Evolutionary conservation across 2,113 vertebrate genomes (phyloP).

Genomic region (Coreoperca whiteheadi): DNA sequence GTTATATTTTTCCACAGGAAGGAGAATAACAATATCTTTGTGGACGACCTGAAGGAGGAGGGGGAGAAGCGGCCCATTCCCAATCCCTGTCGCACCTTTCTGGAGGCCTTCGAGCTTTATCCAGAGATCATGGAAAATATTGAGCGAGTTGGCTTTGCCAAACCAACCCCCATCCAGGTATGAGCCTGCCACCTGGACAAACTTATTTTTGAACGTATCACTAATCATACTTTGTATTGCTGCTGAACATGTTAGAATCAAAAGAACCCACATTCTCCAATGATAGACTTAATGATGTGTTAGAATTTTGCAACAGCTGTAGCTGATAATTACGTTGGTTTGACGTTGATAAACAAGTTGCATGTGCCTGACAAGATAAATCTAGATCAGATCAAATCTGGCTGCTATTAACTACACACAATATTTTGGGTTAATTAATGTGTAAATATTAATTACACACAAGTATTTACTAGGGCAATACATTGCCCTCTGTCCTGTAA

Average conservation of each 20-base stretch:
- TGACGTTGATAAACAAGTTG: background rate
- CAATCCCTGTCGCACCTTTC: slow-evolving; percentile 90
- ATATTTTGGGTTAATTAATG: background rate
- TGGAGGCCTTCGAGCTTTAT: slow-evolving; percentile 90
- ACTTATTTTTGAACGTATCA: background rate
- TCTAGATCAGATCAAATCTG: too few relatives aligned
- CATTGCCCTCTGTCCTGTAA: background rate
- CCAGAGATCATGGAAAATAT: slow-evolving; percentile 94
- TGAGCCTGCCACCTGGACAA: background rate
- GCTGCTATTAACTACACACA: background rate
- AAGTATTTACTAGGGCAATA: background rate
- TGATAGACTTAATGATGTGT: background rate
- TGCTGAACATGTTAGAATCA: background rate
- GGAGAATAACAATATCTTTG: slow-evolving; percentile 92
- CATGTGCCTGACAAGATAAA: too few relatives aligned
- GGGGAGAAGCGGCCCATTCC: slow-evolving; percentile 88
- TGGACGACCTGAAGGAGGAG: slow-evolving; percentile 91
- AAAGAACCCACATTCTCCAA: background rate
- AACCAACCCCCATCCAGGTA: slow-evolving; percentile 98
- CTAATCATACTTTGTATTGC: background rate
- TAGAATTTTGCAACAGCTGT: background rate
- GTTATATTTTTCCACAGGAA: slow-evolving; percentile 81
- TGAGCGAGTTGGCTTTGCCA: slow-evolving; percentile 89
- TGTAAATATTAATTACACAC: background rate
- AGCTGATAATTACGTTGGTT: background rate